A percentile compares a stretch with the other conserved stretches of the same genome.
These are phyloP conservation scores for Dendrophyllia cribrosa DNA, from an alignment of 64 coral and sea anemone species.

Conservation along the genomic window DNA sequence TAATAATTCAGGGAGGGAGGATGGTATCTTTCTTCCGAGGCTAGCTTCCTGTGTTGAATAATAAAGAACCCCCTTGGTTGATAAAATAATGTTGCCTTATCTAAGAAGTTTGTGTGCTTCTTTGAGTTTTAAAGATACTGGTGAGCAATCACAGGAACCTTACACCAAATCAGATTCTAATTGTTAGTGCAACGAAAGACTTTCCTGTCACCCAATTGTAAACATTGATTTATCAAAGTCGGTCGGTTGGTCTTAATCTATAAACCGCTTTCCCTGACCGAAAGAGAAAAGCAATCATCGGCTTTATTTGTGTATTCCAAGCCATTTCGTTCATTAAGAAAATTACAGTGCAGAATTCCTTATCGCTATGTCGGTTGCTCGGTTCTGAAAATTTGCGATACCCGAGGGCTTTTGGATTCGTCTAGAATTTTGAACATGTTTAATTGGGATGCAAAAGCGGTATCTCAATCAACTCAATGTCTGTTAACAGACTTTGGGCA, in stretches of 20 bases:
- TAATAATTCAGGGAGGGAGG: too few relatives aligned
- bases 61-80: too few relatives aligned
- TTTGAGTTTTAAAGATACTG: too few relatives aligned
- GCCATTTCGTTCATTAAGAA: constrained; percentile 12
- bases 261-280: constrained; percentile 3
- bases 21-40: too few relatives aligned
- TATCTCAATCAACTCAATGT: neutral
- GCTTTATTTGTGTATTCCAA: constrained; percentile 13
- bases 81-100: too few relatives aligned
- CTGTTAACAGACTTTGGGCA: neutral
- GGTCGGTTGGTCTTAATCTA: neutral
- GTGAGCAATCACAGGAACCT: too few relatives aligned
- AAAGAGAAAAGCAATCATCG: constrained; percentile 8
- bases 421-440: neutral
- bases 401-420: neutral
- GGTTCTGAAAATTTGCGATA: neutral
- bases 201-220: too few relatives aligned
- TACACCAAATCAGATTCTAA: too few relatives aligned
- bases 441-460: neutral
- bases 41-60: too few relatives aligned
- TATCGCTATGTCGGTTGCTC: neutral
- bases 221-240: too few relatives aligned
- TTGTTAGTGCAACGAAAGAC: too few relatives aligned
- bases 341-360: neutral
- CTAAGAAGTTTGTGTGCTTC: too few relatives aligned